Evolutionary conservation across 1,140 invertebrate genomes (phyloP), one percentile per base, ranked within the genome.

Genomic region (Trinorchestia longiramus): DNA sequence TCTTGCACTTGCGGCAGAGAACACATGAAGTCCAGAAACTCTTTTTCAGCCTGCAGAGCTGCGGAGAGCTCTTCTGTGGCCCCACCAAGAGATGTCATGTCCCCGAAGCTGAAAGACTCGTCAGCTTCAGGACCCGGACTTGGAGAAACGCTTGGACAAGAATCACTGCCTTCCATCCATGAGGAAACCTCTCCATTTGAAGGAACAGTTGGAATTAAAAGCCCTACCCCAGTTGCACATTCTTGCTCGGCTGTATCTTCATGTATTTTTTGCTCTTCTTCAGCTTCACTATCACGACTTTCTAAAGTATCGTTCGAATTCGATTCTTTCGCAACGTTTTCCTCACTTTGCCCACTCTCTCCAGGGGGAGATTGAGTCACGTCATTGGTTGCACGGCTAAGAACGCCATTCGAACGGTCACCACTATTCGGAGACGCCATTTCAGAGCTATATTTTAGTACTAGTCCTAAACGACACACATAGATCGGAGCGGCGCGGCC

Each of bases 21-120:
- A 23, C 96, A 87, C 96, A 97, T 96, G 88, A 97, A 97, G 57
- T 97, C 97, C 44, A 97, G 45, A 90, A 97, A 97, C 36, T 97
- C 97, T 43, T 96, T 95, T 87, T 97, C 97, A 0, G 97, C 96
- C 44, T 97, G 97, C 43, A 97, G 95, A 17, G 97, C 96, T 15
- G 96, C 96, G 19, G 96, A 90, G 11, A 97, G 95, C 3, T 90
- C 96, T n/a, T 96, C 96, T 17, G 87, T 92, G 62, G 94, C 96
- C 43, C 47, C 96, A 41, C 96, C 94, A 11, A 92, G 95, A 17
- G 95, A 96, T 11, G 92, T 43, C 53, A 95, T 95, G 44, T 94
- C 92, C 87, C 95, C 96, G 95, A 96, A 97, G 57, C 96, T 96
- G 62, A 97, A 97, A 53, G 96, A 96, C 41, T 95, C 42, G 42